Evolutionary conservation across 2,113 vertebrate species (phyloP), one percentile per base, ranked within the genome.

Genomic region (Theropithecus gelada): DNA sequence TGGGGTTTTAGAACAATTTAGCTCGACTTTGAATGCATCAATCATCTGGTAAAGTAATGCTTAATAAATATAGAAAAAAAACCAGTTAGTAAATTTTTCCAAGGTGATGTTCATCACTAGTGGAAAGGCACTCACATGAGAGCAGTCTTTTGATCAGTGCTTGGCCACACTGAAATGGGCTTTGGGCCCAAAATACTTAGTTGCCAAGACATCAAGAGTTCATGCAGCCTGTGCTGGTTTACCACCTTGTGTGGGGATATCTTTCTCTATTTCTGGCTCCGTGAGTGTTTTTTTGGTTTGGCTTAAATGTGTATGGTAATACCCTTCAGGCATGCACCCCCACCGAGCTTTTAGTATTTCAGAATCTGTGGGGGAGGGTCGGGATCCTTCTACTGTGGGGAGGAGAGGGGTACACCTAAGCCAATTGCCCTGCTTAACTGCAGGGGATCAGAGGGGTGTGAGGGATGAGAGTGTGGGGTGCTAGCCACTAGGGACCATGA

Each of bases 31-130:
- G 48, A 86, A 22, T 59, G 20, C 22, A 55, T 95, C 14, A 25
- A 66, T 72, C 57, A 90, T 48, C 6, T 73, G 27, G 20, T 94
- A 70, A 92, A 96, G 1, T 64, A 94, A 89, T 61, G 20, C 66
- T 72, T 96, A 84, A 59, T 96, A 85, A 88, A 83, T 9, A 55
- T 23, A 8, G 17, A 61, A 25, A 40, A 95, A 64, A 52, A 95
- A 96, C 52, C 3, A 80, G 45, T 50, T 82, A 22, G 7, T n/a
- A 72, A 45, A 48, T 80, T n/a, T 55, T 78, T 90, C 64, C 35
- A 76, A 87, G 14, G 88, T 85, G 12, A 35, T 40, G 9, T 72
- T 43, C 22, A n/a, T 57, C 35, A 18, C 22, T 72, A 3, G 45
- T 14, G 72, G 9, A 22, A 61, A 43, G 11, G 16, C 10, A 82